Evolutionary conservation across 2,888 invertebrate species (phyloP), one percentile per base, ranked within the genome.

Genomic region (Callimorpha dominula): DNA sequence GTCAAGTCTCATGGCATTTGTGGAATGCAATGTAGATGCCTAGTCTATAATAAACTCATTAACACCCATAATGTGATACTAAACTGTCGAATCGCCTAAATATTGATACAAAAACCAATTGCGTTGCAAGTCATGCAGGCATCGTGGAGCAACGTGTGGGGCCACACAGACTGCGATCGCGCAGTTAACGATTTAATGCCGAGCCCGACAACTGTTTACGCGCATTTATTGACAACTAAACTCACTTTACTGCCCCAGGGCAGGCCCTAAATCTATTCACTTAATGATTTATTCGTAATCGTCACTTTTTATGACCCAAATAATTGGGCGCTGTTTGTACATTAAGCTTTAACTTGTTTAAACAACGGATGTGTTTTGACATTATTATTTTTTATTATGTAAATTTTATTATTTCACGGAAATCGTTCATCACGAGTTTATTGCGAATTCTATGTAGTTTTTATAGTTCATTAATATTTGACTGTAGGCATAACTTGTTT

Each of bases 151-250:
- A 46, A 72, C 81, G 81, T 83, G 87, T 88, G 82, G 81, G 91
- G 91, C 91, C 92, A 91, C 90, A 87, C 88, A 88, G 79, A 75
- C 82, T 69, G 89, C 88, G 88, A 80, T 80, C 83, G 82, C 81
- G 49, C 73, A 68, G 80, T 90, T 91, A 88, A 92, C 88, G 90
- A 91, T 79, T 84, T 81, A 77, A 75, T 82, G 77, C 80, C 80
- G 76, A 81, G 76, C 85, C 81, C 85, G 75, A 86, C 90, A 88
- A 88, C 89, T 87, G 88, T 92, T 92, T 88, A 91, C 88, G 86
- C 86, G 81, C 85, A 86, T 92, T 92, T 92, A 92, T 91, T 86
- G 92, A 90, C 90, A 88, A 89, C 88, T 88, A 89, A 90, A 90
- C 86, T 84, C 82, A 86, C 81, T 92, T 92, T 91, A 92, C 82